A percentile compares a stretch with the other conserved stretches of the same genome.
phyloP scores from a whole-genome alignment of 1,140 invertebrate genomes.

The Phortica variegata region DNA sequence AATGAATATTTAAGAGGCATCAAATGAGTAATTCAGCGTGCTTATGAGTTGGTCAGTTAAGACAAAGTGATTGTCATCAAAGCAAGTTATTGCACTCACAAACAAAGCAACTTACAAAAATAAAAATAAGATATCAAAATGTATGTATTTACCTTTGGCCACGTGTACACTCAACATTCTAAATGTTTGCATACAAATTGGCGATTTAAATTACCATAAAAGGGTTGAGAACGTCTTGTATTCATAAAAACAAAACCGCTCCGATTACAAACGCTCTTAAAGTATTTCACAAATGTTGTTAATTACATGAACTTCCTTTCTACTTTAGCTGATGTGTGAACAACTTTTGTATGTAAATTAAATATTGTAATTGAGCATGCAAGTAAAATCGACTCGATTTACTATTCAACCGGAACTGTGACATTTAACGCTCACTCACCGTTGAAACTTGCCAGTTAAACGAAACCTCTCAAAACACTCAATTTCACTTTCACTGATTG shows the following conservation, averaged over 20 bases:
- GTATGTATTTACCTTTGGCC: no score
- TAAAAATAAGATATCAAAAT: no score
- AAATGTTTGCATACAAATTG: no score
- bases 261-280: background rate
- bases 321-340: no score
- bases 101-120: no score
- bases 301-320: slow-evolving; percentile 17
- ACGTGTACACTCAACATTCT: no score
- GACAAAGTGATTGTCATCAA: no score
- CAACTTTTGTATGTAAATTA: no score
- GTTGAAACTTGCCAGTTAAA: slow-evolving; percentile 17
- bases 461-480: slow-evolving; percentile 41
- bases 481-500: slow-evolving; percentile 35
- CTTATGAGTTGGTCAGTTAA: no score
- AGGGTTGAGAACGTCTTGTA: slow-evolving; percentile 13
- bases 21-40: no score
- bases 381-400: slow-evolving; percentile 8
- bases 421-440: slow-evolving; percentile 20
- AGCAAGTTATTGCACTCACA: no score
- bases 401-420: slow-evolving; percentile 30
- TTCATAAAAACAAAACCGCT: slow-evolving; percentile 22
- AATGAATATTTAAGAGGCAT: slow-evolving; percentile 1
- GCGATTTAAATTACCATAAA: no score
- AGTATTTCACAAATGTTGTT: slow-evolving; percentile 1
- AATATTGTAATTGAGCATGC: background rate